Conservation (phyloP, 2,113 vertebrate genomes). For the Odocoileus hemionus region DNA sequence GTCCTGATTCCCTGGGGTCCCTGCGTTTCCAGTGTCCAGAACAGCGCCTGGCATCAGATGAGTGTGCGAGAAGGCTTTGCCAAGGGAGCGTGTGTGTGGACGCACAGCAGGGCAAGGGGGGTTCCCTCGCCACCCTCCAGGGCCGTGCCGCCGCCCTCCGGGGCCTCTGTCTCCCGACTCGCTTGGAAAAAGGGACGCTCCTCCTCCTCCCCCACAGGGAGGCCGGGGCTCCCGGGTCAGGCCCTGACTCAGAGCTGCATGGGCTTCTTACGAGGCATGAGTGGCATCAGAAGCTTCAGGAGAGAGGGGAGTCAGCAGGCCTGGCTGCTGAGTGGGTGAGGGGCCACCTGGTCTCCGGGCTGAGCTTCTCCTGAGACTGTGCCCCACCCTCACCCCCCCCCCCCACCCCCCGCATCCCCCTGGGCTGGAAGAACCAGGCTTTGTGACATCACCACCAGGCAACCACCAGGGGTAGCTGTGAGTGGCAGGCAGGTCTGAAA, state of each 20-base stretch:
- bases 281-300: background rate
- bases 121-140: rapidly evolving
- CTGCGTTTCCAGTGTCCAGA: background rate
- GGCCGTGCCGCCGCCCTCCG: too few species aligned
- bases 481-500: background rate
- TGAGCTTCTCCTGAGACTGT: background rate
- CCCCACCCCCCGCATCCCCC: rapidly evolving
- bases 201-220: background rate
- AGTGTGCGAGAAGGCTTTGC: rapidly evolving
- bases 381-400: rapidly evolving
- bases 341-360: background rate
- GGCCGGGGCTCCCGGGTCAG: background rate
- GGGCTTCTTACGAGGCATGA: rapidly evolving
- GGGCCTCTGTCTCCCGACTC: background rate
- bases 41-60: background rate
- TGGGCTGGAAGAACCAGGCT: background rate
- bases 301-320: background rate
- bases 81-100: rapidly evolving
- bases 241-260: background rate
- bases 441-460: background rate
- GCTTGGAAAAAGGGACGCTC: background rate
- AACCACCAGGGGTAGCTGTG: background rate
- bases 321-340: background rate
- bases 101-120: rapidly evolving
- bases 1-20: background rate